phyloP scores from a whole-genome alignment of 2,113 vertebrate species.

The Osmerus eperlanus region DNA sequence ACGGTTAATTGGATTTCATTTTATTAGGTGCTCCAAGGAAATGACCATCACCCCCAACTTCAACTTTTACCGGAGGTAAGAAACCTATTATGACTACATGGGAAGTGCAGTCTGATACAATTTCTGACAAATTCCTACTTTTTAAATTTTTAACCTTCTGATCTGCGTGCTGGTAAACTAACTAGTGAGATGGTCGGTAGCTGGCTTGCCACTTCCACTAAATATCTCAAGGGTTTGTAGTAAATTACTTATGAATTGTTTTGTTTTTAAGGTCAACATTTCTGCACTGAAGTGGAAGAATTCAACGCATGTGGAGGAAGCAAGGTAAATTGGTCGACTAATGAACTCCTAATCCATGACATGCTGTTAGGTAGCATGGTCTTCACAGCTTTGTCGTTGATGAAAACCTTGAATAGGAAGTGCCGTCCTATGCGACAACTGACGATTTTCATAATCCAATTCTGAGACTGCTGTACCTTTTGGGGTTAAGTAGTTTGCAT shows the following conservation, averaged over 20 bases:
- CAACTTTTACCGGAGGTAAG: too few relatives aligned
- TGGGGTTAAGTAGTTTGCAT: background rate
- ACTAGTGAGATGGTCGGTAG: background rate
- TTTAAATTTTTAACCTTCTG: background rate
- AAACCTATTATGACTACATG: background rate
- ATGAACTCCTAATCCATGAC: background rate
- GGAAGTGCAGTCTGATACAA: conserved; percentile 12
- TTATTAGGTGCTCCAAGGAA: background rate
- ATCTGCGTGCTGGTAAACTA: background rate
- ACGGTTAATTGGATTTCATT: background rate
- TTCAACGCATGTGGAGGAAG: too few relatives aligned
- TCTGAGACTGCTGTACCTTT: conserved; percentile 47
- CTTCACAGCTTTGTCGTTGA: conserved; percentile 60
- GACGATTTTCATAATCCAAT: conserved; percentile 73
- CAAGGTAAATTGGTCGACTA: background rate
- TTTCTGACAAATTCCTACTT: background rate
- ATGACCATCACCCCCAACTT: too few relatives aligned
- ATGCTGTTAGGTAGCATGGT: background rate
- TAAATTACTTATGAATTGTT: too few relatives aligned
- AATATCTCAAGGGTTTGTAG: too few relatives aligned
- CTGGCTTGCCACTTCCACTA: background rate
- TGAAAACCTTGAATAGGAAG: conserved; percentile 89
- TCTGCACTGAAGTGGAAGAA: too few relatives aligned
- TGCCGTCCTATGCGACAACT: conserved; percentile 94
- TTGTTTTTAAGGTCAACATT: too few relatives aligned